A percentile compares a stretch with the other conserved stretches of the same genome.
Evolutionary conservation across 1,140 invertebrate genomes (phyloP).

Genomic region (Drosophila pseudoananassae): DNA sequence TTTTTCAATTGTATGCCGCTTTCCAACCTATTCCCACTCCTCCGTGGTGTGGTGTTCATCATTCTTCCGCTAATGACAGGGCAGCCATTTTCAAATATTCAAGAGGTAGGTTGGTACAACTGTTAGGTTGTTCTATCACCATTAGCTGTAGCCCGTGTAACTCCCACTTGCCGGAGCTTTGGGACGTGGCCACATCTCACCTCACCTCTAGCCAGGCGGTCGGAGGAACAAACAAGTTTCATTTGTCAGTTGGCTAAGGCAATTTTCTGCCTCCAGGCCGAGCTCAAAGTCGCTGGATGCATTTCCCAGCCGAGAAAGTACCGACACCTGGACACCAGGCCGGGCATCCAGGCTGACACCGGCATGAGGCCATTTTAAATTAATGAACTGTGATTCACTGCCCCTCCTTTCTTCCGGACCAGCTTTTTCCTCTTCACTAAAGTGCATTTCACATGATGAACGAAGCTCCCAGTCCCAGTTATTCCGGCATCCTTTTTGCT

Average conservation of each 20-base stretch:
- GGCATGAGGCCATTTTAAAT: slow-evolving; percentile 66
- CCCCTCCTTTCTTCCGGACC: slow-evolving; percentile 3
- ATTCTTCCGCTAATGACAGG: slow-evolving; percentile 43
- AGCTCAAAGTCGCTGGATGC: slow-evolving; percentile 25
- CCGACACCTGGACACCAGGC: slow-evolving; percentile 35
- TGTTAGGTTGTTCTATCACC: slow-evolving; percentile 33
- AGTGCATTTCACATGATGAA: slow-evolving; percentile 77
- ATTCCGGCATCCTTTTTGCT: slow-evolving; percentile 25
- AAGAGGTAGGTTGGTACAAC: slow-evolving; percentile 27
- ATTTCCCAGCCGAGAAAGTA: slow-evolving; percentile 26
- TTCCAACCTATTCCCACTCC: background rate
- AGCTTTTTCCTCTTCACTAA: slow-evolving; percentile 62
- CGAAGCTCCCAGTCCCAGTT: slow-evolving; percentile 30
- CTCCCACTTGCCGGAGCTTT: slow-evolving; percentile 46
- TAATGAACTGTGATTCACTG: slow-evolving; percentile 72
- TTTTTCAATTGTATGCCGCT: background rate
- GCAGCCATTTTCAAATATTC: slow-evolving; percentile 57
- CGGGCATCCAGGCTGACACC: slow-evolving; percentile 31
- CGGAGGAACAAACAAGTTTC: slow-evolving; percentile 52
- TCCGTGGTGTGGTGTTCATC: slow-evolving; percentile 28
- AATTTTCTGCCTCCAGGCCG: slow-evolving; percentile 15
- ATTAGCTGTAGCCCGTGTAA: slow-evolving; percentile 32
- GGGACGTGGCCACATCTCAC: slow-evolving; percentile 20
- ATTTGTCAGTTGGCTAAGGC: slow-evolving; percentile 50
- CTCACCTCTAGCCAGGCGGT: background rate